These are phyloP conservation scores for Lithosia quadra DNA, from an alignment of 2,888 invertebrate genomes.

Conservation along the genomic window DNA sequence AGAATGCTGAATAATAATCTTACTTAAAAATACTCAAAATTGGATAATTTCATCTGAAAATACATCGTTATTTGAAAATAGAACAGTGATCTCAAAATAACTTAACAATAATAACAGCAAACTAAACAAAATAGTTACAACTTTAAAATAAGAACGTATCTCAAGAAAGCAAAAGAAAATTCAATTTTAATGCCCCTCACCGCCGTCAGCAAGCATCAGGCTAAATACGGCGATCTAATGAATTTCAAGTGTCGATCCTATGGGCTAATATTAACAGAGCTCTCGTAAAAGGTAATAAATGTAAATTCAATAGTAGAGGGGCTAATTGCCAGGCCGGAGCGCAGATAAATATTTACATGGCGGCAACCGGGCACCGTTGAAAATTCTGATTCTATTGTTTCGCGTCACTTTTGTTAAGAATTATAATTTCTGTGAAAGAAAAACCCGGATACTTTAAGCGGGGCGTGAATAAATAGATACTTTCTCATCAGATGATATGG, in stretches of 20 bases:
- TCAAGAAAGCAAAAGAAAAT: background rate
- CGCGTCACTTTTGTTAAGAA: conserved; percentile 7
- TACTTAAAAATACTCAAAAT: too few relatives aligned
- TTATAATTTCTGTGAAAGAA: background rate
- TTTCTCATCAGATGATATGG: too few relatives aligned
- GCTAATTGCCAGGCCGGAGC: conserved; percentile 67
- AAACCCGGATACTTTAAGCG: background rate
- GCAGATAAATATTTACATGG: conserved; percentile 75
- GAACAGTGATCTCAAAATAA: background rate
- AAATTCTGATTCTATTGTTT: conserved; percentile 77
- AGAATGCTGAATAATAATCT: too few relatives aligned
- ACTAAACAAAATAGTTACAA: background rate
- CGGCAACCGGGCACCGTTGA: conserved; percentile 70
- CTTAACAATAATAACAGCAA: background rate
- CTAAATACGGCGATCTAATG: conserved; percentile 56
- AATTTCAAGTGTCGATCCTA: conserved; percentile 74
- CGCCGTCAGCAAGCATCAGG: conserved; percentile 31
- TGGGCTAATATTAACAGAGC: conserved; percentile 82
- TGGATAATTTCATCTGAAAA: too few relatives aligned
- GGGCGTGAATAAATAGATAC: too few relatives aligned
- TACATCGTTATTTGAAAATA: background rate
- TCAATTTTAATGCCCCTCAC: conserved; percentile 11
- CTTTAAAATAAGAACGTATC: background rate
- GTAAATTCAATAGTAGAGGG: conserved; percentile 78
- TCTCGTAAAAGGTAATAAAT: conserved; percentile 78